Percentiles rank a stretch among this genome's conserved stretches.
These are phyloP conservation scores for Tilapia sparmanii DNA, from an alignment of 2,113 vertebrate genomes.

Conservation along the genomic window DNA sequence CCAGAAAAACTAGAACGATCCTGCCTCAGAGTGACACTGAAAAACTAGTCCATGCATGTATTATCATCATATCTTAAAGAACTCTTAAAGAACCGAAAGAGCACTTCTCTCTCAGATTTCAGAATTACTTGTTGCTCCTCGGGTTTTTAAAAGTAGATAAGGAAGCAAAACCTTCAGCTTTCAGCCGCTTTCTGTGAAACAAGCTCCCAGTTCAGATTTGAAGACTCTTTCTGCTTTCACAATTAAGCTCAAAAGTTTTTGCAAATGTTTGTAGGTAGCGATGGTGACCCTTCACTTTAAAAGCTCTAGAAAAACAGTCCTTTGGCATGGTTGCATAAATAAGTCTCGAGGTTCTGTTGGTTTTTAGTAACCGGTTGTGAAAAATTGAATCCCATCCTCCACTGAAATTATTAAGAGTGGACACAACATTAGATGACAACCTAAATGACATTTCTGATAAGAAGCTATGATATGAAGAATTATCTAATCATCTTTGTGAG, in stretches of 20 bases:
- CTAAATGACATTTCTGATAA: background rate
- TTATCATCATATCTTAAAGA: background rate
- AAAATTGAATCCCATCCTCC: fast-evolving
- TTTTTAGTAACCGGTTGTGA: background rate
- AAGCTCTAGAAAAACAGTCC: background rate
- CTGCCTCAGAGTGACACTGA: background rate
- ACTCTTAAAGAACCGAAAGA: background rate
- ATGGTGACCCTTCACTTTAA: background rate
- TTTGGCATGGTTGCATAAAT: fast-evolving
- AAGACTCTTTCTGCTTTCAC: background rate
- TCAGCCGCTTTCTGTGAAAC: background rate
- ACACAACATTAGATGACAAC: background rate
- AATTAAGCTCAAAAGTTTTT: background rate
- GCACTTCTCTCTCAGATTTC: background rate
- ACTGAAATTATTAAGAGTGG: background rate
- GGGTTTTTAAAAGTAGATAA: background rate
- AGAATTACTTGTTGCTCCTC: background rate
- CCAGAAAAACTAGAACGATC: background rate
- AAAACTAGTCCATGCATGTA: background rate
- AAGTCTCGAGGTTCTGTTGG: fast-evolving
- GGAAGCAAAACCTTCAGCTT: background rate
- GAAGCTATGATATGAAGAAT: background rate
- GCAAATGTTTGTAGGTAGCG: fast-evolving
- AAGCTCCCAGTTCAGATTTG: background rate
- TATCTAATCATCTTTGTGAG: background rate